Conservation (phyloP, 1,140 invertebrate species). For the Apis dorsata region DNA sequence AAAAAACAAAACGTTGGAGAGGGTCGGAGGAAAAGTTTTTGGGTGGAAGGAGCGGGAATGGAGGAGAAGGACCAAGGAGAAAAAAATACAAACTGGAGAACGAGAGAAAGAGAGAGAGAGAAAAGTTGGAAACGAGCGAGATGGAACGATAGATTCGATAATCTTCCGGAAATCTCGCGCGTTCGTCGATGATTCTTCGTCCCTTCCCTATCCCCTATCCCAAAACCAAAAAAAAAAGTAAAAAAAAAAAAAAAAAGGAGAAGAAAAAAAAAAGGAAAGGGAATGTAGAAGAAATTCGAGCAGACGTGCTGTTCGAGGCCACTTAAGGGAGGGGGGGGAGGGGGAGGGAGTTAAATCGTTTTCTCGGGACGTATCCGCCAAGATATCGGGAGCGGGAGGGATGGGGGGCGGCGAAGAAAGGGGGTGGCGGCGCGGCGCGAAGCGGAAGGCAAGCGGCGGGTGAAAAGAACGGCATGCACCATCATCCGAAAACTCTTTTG, state of each 20-base stretch:
- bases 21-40: not conserved
- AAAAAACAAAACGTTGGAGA: conserved; percentile 10
- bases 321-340: not conserved
- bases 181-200: too few species aligned
- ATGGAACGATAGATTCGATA: too few species aligned
- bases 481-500: conserved; percentile 64
- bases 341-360: conserved; percentile 25
- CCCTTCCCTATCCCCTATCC: not conserved
- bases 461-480: conserved; percentile 62
- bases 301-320: conserved; percentile 31
- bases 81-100: not conserved
- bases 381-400: not conserved
- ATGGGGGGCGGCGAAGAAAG: too few species aligned
- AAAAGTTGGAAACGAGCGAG: too few species aligned
- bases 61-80: not conserved
- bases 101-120: not conserved
- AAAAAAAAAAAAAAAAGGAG: too few species aligned
- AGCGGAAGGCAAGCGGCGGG: conserved; percentile 41
- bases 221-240: not conserved
- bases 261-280: not conserved
- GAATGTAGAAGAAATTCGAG: conserved; percentile 8
- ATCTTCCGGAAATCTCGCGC: too few species aligned
- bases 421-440: conserved; percentile 31
- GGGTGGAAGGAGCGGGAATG: too few species aligned
- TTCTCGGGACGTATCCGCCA: conserved; percentile 10